Evolutionary conservation across 2,797 vertebrate genomes (phyloP).

Genomic region (Scarus forsteni): DNA sequence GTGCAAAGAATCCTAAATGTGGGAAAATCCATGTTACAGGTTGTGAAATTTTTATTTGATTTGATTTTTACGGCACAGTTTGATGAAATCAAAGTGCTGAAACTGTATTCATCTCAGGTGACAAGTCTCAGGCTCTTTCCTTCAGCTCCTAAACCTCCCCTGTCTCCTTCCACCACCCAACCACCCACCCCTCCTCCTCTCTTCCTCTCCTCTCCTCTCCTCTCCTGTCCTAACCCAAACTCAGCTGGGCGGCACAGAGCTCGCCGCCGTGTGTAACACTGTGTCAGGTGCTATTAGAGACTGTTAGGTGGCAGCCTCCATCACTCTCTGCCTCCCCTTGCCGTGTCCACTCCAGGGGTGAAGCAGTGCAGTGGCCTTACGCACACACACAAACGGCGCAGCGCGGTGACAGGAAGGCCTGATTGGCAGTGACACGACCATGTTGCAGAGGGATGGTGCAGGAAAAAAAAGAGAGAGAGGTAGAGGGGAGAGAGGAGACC

Average conservation of each 20-base stretch:
- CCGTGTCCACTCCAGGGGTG: slow-evolving; percentile 82
- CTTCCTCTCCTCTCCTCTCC: slow-evolving; percentile 26
- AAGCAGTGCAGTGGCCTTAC: slow-evolving; percentile 82
- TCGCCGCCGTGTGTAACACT: slow-evolving; percentile 79
- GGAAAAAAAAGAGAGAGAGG: slow-evolving; percentile 43
- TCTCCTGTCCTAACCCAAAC: slow-evolving; percentile 73
- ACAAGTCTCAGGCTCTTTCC: slow-evolving; percentile 37
- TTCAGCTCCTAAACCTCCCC: slow-evolving; percentile 38
- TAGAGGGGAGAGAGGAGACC: slow-evolving; percentile 49
- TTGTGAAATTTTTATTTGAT: slow-evolving; percentile 16
- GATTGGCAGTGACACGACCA: slow-evolving; percentile 83
- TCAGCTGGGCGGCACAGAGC: slow-evolving; percentile 79
- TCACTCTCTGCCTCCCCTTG: slow-evolving; percentile 77
- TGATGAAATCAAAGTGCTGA: slow-evolving; percentile 37
- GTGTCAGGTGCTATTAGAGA: slow-evolving; percentile 86
- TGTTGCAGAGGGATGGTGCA: slow-evolving; percentile 75
- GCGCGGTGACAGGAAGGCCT: slow-evolving; percentile 81
- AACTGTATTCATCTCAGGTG: slow-evolving; percentile 35
- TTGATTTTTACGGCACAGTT: slow-evolving; percentile 8
- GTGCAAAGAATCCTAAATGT: slow-evolving; percentile 20
- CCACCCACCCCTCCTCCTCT: slow-evolving; percentile 20
- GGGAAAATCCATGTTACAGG: slow-evolving; percentile 20
- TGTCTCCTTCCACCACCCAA: slow-evolving; percentile 22
- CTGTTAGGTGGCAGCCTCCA: slow-evolving; percentile 84
- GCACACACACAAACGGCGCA: slow-evolving; percentile 56